These are phyloP conservation scores for Brachionus paranguensis DNA, from an alignment of 1,140 invertebrate genomes.

Conservation along the genomic window DNA sequence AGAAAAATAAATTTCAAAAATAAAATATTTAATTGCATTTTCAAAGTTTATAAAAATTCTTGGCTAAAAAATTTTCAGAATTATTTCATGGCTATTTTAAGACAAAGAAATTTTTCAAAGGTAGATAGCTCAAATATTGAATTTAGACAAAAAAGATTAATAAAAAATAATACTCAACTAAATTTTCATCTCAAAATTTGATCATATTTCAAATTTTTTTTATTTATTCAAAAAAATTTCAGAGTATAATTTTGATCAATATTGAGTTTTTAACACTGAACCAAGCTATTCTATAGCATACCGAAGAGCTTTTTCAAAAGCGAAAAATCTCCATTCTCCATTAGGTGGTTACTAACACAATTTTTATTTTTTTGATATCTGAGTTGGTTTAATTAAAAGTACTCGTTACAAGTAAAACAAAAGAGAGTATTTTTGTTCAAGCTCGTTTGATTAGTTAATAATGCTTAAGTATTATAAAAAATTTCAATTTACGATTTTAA, in stretches of 20 bases:
- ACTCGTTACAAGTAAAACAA: background rate
- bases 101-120: background rate
- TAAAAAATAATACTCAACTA: background rate
- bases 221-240: background rate
- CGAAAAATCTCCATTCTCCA: background rate
- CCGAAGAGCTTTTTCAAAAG: too few relatives aligned
- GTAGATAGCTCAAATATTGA: background rate
- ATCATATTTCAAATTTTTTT: background rate
- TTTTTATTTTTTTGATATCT: background rate
- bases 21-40: background rate
- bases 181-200: background rate
- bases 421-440: background rate
- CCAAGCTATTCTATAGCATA: background rate
- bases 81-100: background rate
- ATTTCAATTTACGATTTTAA: background rate
- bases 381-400: background rate
- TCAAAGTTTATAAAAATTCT: background rate
- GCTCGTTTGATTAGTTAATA: slow-evolving; percentile 33
- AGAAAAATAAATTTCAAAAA: background rate
- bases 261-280: background rate
- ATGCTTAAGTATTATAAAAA: background rate
- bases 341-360: background rate
- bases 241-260: background rate
- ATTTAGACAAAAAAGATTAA: background rate
- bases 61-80: background rate